Conservation (phyloP, 2,888 invertebrate species). For the Phlogophora meticulosa region DNA sequence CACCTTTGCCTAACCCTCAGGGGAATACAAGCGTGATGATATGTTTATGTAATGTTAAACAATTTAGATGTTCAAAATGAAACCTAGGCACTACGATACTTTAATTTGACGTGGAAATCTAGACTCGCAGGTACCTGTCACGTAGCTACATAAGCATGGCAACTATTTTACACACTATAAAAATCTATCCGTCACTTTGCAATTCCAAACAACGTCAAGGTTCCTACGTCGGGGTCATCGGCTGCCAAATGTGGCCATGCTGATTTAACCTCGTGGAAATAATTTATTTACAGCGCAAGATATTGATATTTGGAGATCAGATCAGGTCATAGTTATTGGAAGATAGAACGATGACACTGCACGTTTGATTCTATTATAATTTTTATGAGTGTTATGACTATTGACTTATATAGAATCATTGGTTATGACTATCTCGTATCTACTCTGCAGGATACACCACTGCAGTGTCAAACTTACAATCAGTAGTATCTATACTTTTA, state of each 20-base stretch:
- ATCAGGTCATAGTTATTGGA: conserved; percentile 6
- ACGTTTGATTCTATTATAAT: too few relatives aligned
- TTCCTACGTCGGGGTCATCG: conserved; percentile 68
- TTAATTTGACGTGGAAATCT: not conserved
- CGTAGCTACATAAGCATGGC: conserved; percentile 2
- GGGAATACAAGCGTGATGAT: not conserved
- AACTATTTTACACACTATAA: conserved; percentile 46
- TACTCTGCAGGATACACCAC: too few relatives aligned
- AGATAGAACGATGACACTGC: conserved; percentile 5
- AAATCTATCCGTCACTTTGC: conserved; percentile 60
- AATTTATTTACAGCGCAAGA: conserved; percentile 19
- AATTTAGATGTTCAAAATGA: conserved; percentile 2
- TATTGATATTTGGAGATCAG: conserved; percentile 28
- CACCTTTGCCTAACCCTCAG: too few relatives aligned
- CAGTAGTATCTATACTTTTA: too few relatives aligned
- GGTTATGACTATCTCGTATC: too few relatives aligned
- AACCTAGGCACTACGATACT: not conserved
- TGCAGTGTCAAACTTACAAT: too few relatives aligned
- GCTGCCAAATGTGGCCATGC: conserved; percentile 55
- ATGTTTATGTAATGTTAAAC: not conserved
- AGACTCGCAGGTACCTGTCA: conserved; percentile 27
- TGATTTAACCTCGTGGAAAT: conserved; percentile 25
- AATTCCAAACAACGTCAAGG: conserved; percentile 74
- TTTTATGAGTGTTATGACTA: too few relatives aligned
- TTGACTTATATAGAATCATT: too few relatives aligned